A percentile compares a stretch with the other conserved stretches of the same genome.
These are phyloP conservation scores for Pristis pectinata DNA, from an alignment of 2,797 vertebrate genomes.

Conservation along the genomic window DNA sequence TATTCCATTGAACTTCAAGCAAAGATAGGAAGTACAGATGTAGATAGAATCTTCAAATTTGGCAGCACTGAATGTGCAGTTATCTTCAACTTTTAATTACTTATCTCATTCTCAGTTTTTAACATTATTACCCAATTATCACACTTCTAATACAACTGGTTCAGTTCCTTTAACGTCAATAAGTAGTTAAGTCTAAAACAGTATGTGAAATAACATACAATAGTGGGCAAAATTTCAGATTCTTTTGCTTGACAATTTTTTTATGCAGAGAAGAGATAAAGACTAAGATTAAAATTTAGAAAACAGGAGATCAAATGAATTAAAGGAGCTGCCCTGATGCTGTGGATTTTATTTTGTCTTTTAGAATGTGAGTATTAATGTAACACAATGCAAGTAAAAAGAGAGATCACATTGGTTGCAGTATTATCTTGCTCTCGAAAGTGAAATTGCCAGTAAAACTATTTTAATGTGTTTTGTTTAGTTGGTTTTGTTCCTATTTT, in stretches of 20 bases:
- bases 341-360: background rate
- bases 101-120: background rate
- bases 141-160: background rate
- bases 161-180: background rate
- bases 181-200: background rate
- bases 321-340: background rate
- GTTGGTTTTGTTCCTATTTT: background rate
- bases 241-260: background rate
- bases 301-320: background rate
- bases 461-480: background rate
- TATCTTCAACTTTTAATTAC: background rate
- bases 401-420: background rate
- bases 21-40: background rate
- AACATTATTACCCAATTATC: background rate
- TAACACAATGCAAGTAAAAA: background rate
- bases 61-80: background rate
- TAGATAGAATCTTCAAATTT: background rate
- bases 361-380: background rate
- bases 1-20: background rate
- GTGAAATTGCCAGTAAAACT: background rate
- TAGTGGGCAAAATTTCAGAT: background rate
- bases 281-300: background rate
- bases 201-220: background rate
- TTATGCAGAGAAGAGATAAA: background rate
- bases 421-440: background rate